These are phyloP conservation scores for Pseudomyrmex gracilis DNA, from an alignment of 1,140 invertebrate genomes.

Conservation along the genomic window DNA sequence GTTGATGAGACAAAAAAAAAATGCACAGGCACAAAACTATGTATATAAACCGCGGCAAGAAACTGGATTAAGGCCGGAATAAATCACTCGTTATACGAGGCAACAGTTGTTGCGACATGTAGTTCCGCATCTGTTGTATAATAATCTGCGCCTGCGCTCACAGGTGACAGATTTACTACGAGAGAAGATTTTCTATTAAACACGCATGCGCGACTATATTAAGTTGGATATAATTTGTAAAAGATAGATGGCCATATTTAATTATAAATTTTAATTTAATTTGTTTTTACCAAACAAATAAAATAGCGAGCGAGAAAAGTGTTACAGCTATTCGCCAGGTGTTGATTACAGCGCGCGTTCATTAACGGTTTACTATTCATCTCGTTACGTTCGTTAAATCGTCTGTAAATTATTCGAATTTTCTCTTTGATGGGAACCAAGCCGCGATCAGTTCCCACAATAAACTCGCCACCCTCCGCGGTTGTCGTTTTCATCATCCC, in stretches of 20 bases:
- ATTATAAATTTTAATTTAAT: slow-evolving; percentile 9
- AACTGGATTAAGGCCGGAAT: slow-evolving; percentile 4
- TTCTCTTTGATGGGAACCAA: slow-evolving; percentile 63
- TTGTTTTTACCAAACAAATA: not conserved
- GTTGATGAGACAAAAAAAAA: slow-evolving; percentile 14
- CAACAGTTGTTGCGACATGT: slow-evolving; percentile 2
- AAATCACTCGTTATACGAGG: slow-evolving; percentile 10
- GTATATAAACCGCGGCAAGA: not conserved
- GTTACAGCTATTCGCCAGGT: slow-evolving; percentile 18
- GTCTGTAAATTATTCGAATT: slow-evolving; percentile 45
- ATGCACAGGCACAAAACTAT: no score
- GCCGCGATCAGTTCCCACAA: slow-evolving; percentile 65
- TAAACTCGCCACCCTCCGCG: slow-evolving; percentile 46
- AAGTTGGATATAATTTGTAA: not conserved
- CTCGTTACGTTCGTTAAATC: slow-evolving; percentile 27
- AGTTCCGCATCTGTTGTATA: not conserved
- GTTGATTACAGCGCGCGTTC: slow-evolving; percentile 27
- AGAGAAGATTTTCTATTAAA: not conserved
- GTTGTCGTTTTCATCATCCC: slow-evolving; percentile 48
- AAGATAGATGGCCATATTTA: not conserved
- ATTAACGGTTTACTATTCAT: slow-evolving; percentile 4
- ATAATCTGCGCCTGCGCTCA: not conserved
- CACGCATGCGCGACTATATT: not conserved
- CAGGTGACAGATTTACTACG: not conserved
- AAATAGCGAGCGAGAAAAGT: no score